Conservation (phyloP, 1,140 invertebrate species). For the Drosophila repletoides region DNA sequence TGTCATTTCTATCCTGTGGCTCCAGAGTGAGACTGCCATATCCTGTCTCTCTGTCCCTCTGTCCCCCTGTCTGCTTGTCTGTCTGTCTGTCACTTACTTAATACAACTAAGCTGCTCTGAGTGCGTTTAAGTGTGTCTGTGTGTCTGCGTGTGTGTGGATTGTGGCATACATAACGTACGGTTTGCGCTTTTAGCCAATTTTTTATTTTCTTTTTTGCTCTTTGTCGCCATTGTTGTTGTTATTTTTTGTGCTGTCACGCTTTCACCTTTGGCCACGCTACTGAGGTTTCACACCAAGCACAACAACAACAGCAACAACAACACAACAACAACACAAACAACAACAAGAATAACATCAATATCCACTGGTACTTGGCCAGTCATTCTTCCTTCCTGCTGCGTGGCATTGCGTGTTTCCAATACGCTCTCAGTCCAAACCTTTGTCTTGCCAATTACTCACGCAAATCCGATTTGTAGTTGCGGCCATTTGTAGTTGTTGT, state of each 20-base stretch:
- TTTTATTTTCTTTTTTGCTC: slow-evolving; percentile 21
- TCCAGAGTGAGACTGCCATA: too few relatives aligned
- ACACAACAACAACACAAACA: slow-evolving; percentile 7
- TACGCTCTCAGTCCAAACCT: slow-evolving; percentile 45
- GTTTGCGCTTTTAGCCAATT: slow-evolving; percentile 30
- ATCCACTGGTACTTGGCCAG: slow-evolving; percentile 1
- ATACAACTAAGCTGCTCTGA: slow-evolving; percentile 58
- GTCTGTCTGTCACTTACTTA: slow-evolving; percentile 56
- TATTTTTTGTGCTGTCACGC: slow-evolving; percentile 10
- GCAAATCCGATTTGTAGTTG: slow-evolving; percentile 78
- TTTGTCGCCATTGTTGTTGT: slow-evolving; percentile 31
- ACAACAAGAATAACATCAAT: slow-evolving; percentile 3
- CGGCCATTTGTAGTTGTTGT: slow-evolving; percentile 26
- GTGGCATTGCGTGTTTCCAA: slow-evolving; percentile 25
- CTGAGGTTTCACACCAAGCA: slow-evolving; percentile 67
- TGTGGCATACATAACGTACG: slow-evolving; percentile 23
- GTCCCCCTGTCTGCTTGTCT: slow-evolving; percentile 33
- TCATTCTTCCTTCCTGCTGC: slow-evolving; percentile 31
- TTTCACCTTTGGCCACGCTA: slow-evolving; percentile 49
- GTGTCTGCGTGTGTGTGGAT: neutral
- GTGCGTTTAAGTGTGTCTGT: neutral
- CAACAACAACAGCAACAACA: slow-evolving; percentile 3
- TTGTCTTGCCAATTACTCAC: slow-evolving; percentile 78
- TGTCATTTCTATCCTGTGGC: neutral
- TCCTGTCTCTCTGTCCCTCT: slow-evolving; percentile 16